These are phyloP conservation scores for Dufourea novaeangliae DNA, from an alignment of 1,140 invertebrate species.

Conservation along the genomic window DNA sequence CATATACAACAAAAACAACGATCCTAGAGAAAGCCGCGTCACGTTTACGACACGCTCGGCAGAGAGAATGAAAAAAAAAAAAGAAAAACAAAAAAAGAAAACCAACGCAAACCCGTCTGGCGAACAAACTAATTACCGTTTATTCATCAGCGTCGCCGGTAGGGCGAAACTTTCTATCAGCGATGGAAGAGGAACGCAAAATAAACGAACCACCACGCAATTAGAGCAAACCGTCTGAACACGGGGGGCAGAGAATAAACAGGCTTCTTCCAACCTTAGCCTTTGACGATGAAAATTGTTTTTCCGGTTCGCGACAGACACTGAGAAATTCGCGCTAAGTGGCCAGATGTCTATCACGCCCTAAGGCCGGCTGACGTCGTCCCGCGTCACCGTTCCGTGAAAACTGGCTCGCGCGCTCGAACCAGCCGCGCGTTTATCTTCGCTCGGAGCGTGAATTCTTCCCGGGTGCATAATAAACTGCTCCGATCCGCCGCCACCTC, in stretches of 20 bases:
- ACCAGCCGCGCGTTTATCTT: conserved; percentile 37
- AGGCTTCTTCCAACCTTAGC: too few species aligned
- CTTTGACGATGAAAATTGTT: conserved; percentile 19
- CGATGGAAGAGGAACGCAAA: background rate
- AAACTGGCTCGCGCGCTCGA: background rate
- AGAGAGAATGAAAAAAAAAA: too few species aligned
- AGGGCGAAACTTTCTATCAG: background rate
- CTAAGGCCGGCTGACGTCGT: background rate
- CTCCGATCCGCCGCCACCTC: background rate
- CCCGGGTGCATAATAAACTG: conserved; percentile 52
- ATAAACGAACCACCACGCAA: conserved; percentile 4
- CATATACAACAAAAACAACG: too few species aligned
- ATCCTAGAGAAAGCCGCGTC: too few species aligned
- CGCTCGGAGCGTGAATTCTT: conserved; percentile 23
- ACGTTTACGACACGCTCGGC: too few species aligned
- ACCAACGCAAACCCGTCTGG: too few species aligned
- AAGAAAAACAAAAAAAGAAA: too few species aligned
- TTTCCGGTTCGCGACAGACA: background rate
- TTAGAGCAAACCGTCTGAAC: background rate
- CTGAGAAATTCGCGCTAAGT: conserved; percentile 26
- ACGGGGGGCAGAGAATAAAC: background rate
- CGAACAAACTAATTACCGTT: background rate
- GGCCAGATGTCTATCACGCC: conserved; percentile 29
- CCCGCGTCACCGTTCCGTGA: conserved; percentile 12
- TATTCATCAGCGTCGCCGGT: background rate